These are phyloP conservation scores for Cyclina sinensis DNA, from an alignment of 1,140 invertebrate genomes.

Conservation along the genomic window DNA sequence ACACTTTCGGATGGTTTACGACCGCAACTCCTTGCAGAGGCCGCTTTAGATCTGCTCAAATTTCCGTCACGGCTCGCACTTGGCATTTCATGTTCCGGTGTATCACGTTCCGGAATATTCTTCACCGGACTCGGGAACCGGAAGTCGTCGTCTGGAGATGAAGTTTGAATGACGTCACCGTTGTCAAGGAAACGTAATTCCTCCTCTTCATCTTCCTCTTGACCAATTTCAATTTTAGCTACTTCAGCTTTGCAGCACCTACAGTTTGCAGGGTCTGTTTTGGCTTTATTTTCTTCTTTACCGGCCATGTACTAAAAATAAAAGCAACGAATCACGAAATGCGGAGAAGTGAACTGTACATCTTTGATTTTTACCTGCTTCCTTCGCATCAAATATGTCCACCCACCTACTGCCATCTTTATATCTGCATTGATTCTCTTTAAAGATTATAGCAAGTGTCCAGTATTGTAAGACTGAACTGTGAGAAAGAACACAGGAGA, in stretches of 20 bases:
- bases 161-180: slow-evolving; percentile 21
- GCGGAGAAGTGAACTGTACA: too few species aligned
- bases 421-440: too few species aligned
- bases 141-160: slow-evolving; percentile 14
- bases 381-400: too few species aligned
- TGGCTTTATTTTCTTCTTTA: background rate
- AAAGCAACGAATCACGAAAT: too few species aligned
- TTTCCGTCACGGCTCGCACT: background rate
- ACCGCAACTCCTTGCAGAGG: background rate
- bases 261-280: background rate
- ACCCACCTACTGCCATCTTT: too few species aligned
- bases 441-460: too few species aligned
- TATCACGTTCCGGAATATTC: background rate
- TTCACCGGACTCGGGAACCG: slow-evolving; percentile 37
- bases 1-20: background rate
- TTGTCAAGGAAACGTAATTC: slow-evolving; percentile 41
- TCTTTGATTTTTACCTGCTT: too few species aligned
- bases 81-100: background rate
- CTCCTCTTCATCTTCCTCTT: background rate
- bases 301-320: slow-evolving; percentile 38
- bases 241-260: slow-evolving; percentile 45
- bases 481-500: too few species aligned
- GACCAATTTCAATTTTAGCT: background rate
- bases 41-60: too few species aligned
- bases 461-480: too few species aligned